Percentiles rank a stretch among this genome's conserved stretches.
These are phyloP conservation scores for Heliconius congener DNA, from an alignment of 1,140 invertebrate genomes.

Conservation along the genomic window DNA sequence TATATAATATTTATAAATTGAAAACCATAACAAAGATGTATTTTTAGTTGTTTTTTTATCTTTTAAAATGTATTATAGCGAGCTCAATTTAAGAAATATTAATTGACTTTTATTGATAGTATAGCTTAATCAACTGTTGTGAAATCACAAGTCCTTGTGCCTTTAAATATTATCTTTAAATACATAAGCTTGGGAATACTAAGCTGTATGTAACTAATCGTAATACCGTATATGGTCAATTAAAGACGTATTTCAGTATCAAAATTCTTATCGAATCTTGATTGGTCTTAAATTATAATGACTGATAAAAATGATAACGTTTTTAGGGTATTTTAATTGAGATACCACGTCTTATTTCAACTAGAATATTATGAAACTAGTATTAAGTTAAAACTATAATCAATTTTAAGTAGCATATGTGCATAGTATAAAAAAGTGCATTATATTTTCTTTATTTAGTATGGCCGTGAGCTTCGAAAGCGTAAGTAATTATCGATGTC, in stretches of 20 bases:
- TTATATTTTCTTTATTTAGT: not conserved
- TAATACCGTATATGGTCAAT: not conserved
- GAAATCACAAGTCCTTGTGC: no score
- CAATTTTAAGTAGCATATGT: not conserved
- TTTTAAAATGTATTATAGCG: no score
- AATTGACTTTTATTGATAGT: no score
- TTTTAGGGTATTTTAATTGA: not conserved
- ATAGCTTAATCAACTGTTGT: no score
- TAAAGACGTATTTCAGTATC: not conserved
- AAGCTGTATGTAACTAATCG: not conserved
- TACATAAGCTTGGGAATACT: no score
- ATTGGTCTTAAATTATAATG: not conserved
- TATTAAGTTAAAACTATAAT: no score
- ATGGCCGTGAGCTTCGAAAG: conserved; percentile 47
- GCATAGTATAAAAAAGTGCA: not conserved
- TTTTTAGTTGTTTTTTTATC: no score
- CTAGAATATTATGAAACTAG: not conserved
- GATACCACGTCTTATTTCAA: not conserved
- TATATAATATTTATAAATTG: no score
- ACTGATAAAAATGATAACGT: not conserved
- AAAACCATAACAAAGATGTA: no score
- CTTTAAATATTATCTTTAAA: no score
- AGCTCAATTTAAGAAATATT: no score
- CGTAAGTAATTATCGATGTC: conserved; percentile 44
- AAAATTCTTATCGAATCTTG: not conserved